Base-by-base conservation (phyloP, 2,888 invertebrate species). In the Eremobia ochroleuca region DNA sequence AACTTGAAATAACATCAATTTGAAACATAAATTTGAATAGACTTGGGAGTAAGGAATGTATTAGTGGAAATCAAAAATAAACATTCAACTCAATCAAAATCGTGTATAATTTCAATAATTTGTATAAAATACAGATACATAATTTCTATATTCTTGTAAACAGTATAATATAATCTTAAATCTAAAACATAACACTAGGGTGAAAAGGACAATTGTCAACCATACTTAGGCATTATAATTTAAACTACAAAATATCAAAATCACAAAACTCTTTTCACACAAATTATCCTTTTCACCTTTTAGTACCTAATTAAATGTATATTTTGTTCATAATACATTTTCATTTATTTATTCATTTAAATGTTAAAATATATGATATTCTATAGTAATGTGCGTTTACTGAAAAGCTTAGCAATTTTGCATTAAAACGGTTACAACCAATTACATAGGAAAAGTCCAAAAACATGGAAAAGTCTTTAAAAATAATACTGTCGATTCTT, bases 401-500 rank as follows among this genome's bases (percentile, higher is more conserved):
- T 62, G 61, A 61, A 61, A 75, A 69, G n/a, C 21, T 55, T 25
- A 31, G 25, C 34, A 59, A 49, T 28, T 64, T 52, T 77, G 40
- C 2, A 55, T 34, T 4, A 15, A 34, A 76, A 76, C 21, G 52
- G 59, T 72, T 72, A 81, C 79, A 83, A 85, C 67, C 84, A 75
- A 75, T 73, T 65, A 68, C 34, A 58, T 28, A 83, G 11, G 61
- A 69, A 77, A 46, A 71, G 18, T 73, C 62, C n/a, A 62, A 76
- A 58, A 59, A 66, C 11, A 31, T 34, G 61, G 49, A 64, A 74
- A 83, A 81, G 76, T 81, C 66, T 65, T 78, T 66, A 76, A 82
- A 87, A 86, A 87, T 88, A 89, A 89, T 88, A 91, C 87, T 89
- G 88, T 75, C 37, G 43, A 9, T 77, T 82, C 11, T 68, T 72